These are phyloP conservation scores for Labeo rohita DNA, from an alignment of 2,113 vertebrate species.

Conservation along the genomic window DNA sequence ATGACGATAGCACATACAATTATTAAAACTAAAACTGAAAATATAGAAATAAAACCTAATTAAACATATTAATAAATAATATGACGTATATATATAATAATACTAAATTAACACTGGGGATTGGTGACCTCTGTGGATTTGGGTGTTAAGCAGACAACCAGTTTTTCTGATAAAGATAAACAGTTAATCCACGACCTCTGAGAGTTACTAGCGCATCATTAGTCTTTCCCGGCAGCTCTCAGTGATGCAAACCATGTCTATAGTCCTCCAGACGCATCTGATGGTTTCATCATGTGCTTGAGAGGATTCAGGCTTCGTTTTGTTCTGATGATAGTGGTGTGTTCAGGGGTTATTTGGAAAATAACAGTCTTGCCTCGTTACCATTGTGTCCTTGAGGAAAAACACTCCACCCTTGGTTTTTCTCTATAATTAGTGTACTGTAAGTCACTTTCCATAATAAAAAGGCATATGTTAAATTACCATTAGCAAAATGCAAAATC, in stretches of 20 bases:
- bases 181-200: conserved; percentile 6
- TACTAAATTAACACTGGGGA: not conserved
- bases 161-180: conserved; percentile 6
- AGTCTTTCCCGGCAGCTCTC: not conserved
- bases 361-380: not conserved
- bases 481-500: not conserved
- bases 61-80: too few species aligned
- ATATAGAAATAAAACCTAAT: too few species aligned
- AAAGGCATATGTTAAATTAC: not conserved
- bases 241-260: not conserved
- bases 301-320: not conserved
- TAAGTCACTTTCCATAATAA: not conserved
- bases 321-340: not conserved
- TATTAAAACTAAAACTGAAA: too few species aligned
- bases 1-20: too few species aligned
- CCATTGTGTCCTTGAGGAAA: conserved; percentile 5
- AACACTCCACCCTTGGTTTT: not conserved
- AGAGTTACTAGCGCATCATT: conserved; percentile 18
- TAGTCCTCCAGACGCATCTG: not conserved
- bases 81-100: not conserved
- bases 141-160: not conserved
- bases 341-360: not conserved
- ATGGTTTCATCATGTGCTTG: conserved; percentile 12
- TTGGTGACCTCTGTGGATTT: not conserved
- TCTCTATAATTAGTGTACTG: conserved; percentile 8